Evolutionary conservation across 2,888 invertebrate species (phyloP).

Genomic region (Pollenia griseotomentosa): DNA sequence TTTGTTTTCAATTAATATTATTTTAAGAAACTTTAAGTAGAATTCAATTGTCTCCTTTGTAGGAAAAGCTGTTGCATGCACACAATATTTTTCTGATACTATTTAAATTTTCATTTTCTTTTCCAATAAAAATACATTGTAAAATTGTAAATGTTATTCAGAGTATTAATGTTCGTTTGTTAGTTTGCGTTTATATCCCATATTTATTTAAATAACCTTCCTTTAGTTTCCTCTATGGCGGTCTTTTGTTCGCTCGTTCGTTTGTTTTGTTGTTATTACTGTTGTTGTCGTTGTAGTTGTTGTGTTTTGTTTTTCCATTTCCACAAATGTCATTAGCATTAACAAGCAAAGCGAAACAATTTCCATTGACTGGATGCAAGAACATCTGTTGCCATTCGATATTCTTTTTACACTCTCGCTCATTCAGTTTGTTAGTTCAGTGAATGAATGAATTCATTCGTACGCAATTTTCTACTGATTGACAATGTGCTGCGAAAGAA

Average conservation of each 20-base stretch:
- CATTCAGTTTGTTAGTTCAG: background rate
- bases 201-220: conserved; percentile 38
- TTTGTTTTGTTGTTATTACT: background rate
- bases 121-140: background rate
- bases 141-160: background rate
- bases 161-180: no score
- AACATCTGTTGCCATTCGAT: conserved; percentile 63
- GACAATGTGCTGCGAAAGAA: conserved; percentile 32
- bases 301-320: conserved; percentile 51
- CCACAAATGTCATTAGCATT: conserved; percentile 66
- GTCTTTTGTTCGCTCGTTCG: background rate
- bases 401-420: conserved; percentile 6
- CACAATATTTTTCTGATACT: no score
- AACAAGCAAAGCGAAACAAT: conserved; percentile 46
- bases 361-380: conserved; percentile 40
- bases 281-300: conserved; percentile 4
- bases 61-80: no score
- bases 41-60: no score
- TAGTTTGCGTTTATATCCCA: conserved; percentile 8
- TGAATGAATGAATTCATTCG: background rate
- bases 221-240: conserved; percentile 20
- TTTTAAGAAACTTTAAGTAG: no score
- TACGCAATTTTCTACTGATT: conserved; percentile 48
- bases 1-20: no score
- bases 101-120: no score